A percentile compares a stretch with the other conserved stretches of the same genome.
phyloP scores from a whole-genome alignment of 2,113 vertebrate genomes.

The Capreolus pygargus region DNA sequence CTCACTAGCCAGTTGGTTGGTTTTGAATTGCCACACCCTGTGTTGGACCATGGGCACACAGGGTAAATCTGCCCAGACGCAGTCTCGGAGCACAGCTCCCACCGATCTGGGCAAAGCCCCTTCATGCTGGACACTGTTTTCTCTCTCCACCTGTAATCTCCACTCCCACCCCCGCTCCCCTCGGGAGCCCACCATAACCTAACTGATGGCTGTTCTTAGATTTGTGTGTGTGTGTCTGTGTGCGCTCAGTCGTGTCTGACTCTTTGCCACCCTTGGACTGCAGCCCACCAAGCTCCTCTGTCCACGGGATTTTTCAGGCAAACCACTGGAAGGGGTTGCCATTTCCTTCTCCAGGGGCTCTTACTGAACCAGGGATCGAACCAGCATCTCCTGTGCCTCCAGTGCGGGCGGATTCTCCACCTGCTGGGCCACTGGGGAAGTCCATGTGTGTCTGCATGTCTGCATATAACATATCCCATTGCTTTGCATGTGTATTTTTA shows the following conservation, averaged over 20 bases:
- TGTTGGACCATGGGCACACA: accelerated
- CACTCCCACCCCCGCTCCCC: background rate
- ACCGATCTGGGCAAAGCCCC: background rate
- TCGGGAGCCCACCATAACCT: background rate
- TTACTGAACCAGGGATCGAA: background rate
- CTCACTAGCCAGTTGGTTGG: background rate
- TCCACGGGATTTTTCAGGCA: background rate
- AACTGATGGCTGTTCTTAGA: background rate
- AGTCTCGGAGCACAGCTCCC: background rate
- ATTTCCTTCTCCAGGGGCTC: background rate
- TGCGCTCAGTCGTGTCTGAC: background rate
- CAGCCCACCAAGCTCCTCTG: background rate
- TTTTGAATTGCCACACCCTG: background rate
- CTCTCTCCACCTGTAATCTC: background rate
- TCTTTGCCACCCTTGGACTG: background rate
- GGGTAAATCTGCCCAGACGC: background rate
- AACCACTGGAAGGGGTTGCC: background rate
- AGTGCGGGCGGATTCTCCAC: background rate
- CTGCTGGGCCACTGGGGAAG: background rate
- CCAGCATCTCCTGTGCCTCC: background rate
- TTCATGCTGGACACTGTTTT: background rate
- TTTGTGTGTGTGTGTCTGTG: background rate
- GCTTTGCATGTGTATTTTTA: background rate
- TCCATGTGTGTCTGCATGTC: accelerated
- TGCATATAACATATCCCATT: background rate